A percentile compares a stretch with the other conserved stretches of the same genome.
These are phyloP conservation scores for Andrena dorsata DNA, from an alignment of 2,888 invertebrate species.

Conservation along the genomic window DNA sequence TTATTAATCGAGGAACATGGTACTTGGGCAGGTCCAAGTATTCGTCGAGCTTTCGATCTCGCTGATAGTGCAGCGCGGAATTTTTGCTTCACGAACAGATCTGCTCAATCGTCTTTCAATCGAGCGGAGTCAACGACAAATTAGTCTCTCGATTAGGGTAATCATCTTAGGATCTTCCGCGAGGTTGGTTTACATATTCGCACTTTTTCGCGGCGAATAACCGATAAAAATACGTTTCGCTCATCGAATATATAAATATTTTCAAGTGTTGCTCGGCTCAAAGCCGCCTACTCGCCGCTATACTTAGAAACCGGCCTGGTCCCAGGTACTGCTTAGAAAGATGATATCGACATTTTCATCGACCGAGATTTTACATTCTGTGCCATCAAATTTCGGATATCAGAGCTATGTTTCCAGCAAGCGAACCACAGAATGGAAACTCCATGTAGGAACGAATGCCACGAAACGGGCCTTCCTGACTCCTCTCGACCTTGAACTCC, in stretches of 20 bases:
- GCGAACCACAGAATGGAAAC: neutral
- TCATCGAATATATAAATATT: conserved; percentile 82
- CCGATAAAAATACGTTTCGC: conserved; percentile 82
- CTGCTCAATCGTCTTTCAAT: neutral
- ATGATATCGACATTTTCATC: conserved; percentile 80
- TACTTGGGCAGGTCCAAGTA: neutral
- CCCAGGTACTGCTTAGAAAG: conserved; percentile 78
- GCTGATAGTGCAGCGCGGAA: neutral
- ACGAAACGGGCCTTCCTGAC: neutral
- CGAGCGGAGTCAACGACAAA: neutral
- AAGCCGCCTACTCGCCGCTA: conserved; percentile 84
- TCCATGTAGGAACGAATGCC: neutral
- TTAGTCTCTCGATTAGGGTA: too few species aligned
- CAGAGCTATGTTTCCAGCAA: neutral
- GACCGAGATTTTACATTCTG: conserved; percentile 60
- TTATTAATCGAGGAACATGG: neutral
- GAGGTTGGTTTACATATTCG: neutral
- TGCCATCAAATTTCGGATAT: conserved; percentile 21
- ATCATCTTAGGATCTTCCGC: neutral
- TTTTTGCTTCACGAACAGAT: neutral
- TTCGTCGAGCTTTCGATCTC: neutral
- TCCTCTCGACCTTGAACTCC: conserved; percentile 3
- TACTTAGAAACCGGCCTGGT: conserved; percentile 83
- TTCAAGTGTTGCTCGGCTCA: conserved; percentile 79
- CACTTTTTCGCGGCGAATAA: conserved; percentile 41